A percentile compares a stretch with the other conserved stretches of the same genome.
Conservation (phyloP, 2,113 vertebrate species). For the Xenus cinereus region DNA sequence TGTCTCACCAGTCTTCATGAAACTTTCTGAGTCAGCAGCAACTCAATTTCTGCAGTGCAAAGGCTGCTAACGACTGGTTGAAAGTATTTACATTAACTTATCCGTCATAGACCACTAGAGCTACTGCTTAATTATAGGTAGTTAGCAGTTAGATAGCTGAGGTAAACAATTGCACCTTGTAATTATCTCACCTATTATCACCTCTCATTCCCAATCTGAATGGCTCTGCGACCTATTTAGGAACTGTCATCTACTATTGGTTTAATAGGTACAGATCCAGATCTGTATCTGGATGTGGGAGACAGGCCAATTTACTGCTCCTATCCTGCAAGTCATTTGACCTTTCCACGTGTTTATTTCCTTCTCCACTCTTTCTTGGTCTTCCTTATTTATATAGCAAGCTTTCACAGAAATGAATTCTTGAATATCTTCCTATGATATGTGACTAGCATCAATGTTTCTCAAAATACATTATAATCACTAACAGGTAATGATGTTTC, state of each 20-base stretch:
- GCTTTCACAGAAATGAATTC: background rate
- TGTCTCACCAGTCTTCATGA: background rate
- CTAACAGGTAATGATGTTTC: background rate
- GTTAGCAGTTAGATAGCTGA: background rate
- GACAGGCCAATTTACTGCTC: background rate
- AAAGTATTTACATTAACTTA: background rate
- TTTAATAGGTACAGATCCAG: background rate
- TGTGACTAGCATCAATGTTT: background rate
- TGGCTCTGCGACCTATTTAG: background rate
- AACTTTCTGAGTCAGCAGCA: slow-evolving; percentile 14
- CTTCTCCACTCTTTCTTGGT: background rate
- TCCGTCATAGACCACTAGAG: background rate
- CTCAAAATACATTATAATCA: background rate
- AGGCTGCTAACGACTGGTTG: background rate
- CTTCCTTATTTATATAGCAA: background rate
- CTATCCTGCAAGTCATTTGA: background rate
- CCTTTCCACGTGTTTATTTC: background rate
- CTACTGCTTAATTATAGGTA: background rate
- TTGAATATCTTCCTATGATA: background rate
- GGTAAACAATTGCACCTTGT: background rate
- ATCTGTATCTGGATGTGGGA: background rate
- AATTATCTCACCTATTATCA: background rate
- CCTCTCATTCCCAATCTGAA: background rate
- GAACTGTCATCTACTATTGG: background rate
- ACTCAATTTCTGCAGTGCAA: background rate